Conservation (phyloP, 1,140 invertebrate genomes). For the Caenorhabditis briggsae region DNA sequence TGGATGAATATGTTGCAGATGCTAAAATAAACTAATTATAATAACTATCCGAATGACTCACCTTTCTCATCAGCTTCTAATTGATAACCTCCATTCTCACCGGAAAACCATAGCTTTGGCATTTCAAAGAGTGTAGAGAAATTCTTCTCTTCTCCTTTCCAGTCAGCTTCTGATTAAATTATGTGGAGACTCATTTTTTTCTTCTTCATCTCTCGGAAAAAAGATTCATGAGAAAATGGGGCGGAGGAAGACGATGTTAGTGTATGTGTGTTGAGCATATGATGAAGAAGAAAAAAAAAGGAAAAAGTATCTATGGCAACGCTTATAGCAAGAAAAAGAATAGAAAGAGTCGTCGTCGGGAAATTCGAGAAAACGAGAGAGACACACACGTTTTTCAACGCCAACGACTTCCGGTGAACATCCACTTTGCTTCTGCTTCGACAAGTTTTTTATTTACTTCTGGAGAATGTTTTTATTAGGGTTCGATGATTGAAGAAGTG, state of each 20-base stretch:
- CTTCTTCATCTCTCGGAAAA: constrained; percentile 5
- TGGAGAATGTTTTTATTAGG: not conserved
- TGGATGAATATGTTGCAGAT: constrained; percentile 47
- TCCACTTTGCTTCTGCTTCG: constrained; percentile 14
- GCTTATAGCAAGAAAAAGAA: constrained; percentile 9
- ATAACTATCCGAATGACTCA: not conserved
- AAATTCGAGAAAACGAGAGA: not conserved
- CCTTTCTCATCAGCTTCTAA: constrained; percentile 37
- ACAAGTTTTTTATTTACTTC: not conserved
- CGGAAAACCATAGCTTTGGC: constrained; percentile 27
- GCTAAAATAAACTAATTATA: not conserved
- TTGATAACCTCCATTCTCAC: constrained; percentile 6
- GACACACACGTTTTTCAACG: constrained; percentile 48
- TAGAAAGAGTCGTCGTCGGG: not conserved
- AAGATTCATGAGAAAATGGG: not conserved
- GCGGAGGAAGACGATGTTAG: not conserved
- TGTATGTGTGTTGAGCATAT: constrained; percentile 6
- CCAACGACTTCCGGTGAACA: constrained; percentile 46
- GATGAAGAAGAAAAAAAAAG: not conserved
- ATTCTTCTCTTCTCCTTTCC: not conserved
- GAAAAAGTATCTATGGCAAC: constrained; percentile 50
- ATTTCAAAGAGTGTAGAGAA: not conserved
- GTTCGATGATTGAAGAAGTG: too few species aligned
- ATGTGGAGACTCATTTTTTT: not conserved
- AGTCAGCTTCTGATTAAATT: constrained; percentile 1